phyloP scores from a whole-genome alignment of 2,113 vertebrate species.

The Porphyrio hochstetteri region DNA sequence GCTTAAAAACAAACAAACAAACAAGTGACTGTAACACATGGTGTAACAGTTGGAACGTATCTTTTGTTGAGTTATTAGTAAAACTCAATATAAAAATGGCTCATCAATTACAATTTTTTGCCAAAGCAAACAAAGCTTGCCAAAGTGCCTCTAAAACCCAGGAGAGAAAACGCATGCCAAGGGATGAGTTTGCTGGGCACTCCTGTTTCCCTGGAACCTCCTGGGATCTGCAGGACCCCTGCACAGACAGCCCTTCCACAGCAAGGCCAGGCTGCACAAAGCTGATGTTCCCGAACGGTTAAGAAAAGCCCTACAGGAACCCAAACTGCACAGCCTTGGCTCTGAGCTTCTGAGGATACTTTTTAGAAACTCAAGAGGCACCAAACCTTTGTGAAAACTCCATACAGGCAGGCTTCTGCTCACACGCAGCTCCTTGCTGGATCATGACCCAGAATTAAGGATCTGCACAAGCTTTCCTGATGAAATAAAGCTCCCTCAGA shows the following conservation, averaged over 20 bases:
- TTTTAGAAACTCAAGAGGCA: background rate
- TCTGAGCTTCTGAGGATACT: background rate
- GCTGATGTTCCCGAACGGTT: background rate
- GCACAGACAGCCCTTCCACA: background rate
- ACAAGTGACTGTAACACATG: background rate
- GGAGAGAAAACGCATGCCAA: fast-evolving
- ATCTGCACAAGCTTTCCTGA: background rate
- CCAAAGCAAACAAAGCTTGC: background rate
- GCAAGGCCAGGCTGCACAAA: background rate
- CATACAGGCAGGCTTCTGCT: background rate
- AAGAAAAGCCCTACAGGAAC: background rate
- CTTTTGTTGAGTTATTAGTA: background rate
- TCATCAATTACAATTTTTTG: background rate
- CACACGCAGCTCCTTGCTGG: background rate
- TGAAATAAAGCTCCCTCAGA: background rate
- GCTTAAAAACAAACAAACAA: background rate
- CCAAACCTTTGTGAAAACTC: background rate
- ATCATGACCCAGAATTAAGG: background rate
- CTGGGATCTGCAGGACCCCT: background rate
- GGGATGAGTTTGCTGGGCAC: background rate
- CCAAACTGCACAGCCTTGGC: background rate
- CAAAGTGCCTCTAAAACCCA: background rate
- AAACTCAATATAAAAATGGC: background rate
- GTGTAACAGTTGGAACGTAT: background rate
- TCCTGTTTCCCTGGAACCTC: background rate